Percentiles rank a stretch among this genome's conserved stretches.
Evolutionary conservation across 2,888 invertebrate species (phyloP).

Genomic region (Blera fallax): DNA sequence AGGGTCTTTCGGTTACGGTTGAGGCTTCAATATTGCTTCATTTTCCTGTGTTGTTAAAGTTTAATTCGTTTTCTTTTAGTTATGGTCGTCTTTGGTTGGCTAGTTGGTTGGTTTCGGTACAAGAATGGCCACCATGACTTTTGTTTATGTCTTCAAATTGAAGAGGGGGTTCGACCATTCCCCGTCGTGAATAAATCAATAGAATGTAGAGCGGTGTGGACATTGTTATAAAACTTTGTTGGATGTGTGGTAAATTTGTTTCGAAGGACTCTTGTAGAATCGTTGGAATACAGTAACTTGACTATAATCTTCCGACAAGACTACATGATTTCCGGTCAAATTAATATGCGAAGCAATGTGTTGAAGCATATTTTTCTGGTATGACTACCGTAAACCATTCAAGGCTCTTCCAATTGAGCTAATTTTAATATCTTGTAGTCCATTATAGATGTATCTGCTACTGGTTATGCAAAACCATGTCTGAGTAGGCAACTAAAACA

Average conservation of each 20-base stretch:
- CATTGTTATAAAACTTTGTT: neutral
- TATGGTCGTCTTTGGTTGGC: conserved; percentile 27
- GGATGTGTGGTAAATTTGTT: neutral
- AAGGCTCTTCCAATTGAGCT: neutral
- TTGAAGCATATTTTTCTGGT: neutral
- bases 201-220: neutral
- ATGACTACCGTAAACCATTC: neutral
- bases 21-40: conserved; percentile 66
- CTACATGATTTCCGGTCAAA: neutral
- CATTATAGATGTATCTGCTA: neutral
- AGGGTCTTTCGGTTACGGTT: conserved; percentile 73
- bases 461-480: neutral
- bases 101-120: conserved; percentile 16
- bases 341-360: no score
- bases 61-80: conserved; percentile 40
- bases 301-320: neutral
- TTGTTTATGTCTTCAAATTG: conserved; percentile 44
- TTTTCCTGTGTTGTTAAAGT: conserved; percentile 66
- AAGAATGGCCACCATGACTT: conserved; percentile 68
- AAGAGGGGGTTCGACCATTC: neutral
- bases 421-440: neutral
- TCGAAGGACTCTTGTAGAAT: neutral
- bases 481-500: neutral
- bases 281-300: neutral
- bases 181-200: conserved; percentile 10